Evolutionary conservation across 2,888 invertebrate genomes (phyloP), one percentile per base, ranked within the genome.

Genomic region (Formica aserva): DNA sequence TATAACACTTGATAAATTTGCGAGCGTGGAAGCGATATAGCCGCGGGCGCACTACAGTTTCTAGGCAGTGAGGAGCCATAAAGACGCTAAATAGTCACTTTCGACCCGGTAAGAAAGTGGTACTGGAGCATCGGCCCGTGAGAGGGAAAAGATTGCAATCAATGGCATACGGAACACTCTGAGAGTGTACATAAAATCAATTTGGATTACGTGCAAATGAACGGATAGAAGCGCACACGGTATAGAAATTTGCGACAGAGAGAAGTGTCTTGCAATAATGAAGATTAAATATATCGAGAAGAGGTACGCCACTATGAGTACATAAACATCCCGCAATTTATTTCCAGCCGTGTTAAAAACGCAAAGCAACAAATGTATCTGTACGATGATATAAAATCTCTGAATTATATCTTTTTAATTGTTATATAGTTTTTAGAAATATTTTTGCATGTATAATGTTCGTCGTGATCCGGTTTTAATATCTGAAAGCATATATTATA

Each of bases 31-130:
- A 81, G 69, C 63, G 82, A 69, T 32, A 66, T 67, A 67, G 72
- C 85, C 45, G 32, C 63, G 38, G 45, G 66, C 57, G 69, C 13
- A 45, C 26, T 38, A 72, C 45, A 38, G 52, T 87, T 76, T 82
- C 71, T 76, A 81, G 82, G 71, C 80, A 80, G 86, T 80, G 38
- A 76, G 67, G 63, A 71, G 86, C 52, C 81, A 65, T 84, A 84
- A 84, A 88, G 84, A 72, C 80, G 85, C 66, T 88, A 88, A 88
- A 86, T 66, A 77, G 85, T 66, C 80, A 86, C 86, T 87, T 85
- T 88, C 85, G 78, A 76, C 48, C n/a, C 3, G 48, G 80, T 75
- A 83, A 80, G 87, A 90, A 86, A 88, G 84, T 66, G 85, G 74
- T 83, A 83, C 77, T 57, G 74, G 81, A 65, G 65, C 75, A 77